Evolutionary conservation across 2,888 invertebrate species (phyloP), one percentile per base, ranked within the genome.

Genomic region (Cataglyphis altisquamis): DNA sequence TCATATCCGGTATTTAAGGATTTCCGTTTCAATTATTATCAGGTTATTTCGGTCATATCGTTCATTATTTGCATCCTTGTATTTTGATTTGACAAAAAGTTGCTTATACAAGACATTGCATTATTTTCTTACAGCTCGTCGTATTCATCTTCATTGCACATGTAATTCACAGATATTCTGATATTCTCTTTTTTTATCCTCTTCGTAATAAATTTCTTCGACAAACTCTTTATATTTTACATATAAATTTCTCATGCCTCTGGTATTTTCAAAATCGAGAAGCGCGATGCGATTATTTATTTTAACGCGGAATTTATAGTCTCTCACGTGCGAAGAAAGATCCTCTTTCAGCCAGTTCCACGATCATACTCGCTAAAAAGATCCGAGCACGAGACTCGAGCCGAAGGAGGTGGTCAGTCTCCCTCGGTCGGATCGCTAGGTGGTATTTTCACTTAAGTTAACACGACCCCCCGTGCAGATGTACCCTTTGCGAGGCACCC

Each of bases 391-490:
- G 86, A 29, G 88, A 84, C 83, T 84, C 83, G 85, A 85, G 85
- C 83, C 41, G 82, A 83, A 87, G 84, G 84, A 81, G 84, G 88
- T 84, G 90, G 90, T 87, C 88, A 89, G 87, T 83, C 80, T 75
- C 84, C 81, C 57, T 77, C 29, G 39, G 84, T 57, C 83, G 86
- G 94, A 93, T 93, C 94, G 86, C 94, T 90, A 85, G 92, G 92
- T 85, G 94, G 84, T 92, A 91, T 92, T 92, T 94, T 93, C 93
- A 94, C 94, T 94, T 92, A 94, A 94, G 91, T 91, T 92, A 91
- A 94, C 93, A 93, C 89, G 91, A 91, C 91, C 91, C 90, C 94
- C 94, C 84, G 88, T 86, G 87, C 85, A 83, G 91, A 92, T 84
- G 84, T 87, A 85, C 90, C 87, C 90, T 88, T 90, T 87, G 86